phyloP scores from a whole-genome alignment of 2,888 invertebrate genomes.

The Erynnis tages region DNA sequence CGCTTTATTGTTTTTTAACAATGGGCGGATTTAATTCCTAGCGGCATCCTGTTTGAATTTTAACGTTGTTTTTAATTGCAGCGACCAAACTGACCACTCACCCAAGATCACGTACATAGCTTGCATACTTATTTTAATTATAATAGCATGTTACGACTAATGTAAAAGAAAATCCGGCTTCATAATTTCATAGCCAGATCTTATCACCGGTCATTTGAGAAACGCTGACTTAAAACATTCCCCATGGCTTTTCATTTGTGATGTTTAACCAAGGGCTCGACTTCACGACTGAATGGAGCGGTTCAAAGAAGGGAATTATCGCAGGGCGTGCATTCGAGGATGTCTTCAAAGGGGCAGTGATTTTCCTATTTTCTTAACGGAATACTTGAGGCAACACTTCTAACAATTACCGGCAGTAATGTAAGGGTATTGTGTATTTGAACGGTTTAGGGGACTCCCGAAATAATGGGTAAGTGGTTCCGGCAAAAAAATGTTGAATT shows the following conservation, averaged over 20 bases:
- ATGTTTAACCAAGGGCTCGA: conserved; percentile 79
- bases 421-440: conserved; percentile 17
- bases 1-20: too few relatives aligned
- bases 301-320: conserved; percentile 77
- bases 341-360: conserved; percentile 66
- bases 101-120: too few relatives aligned
- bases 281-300: conserved; percentile 78
- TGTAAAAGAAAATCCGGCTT: too few relatives aligned
- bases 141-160: too few relatives aligned
- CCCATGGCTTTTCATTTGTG: conserved; percentile 75
- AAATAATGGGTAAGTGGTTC: background rate
- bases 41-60: too few relatives aligned
- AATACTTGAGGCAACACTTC: conserved; percentile 25
- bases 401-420: conserved; percentile 20
- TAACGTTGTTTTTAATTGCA: too few relatives aligned
- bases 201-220: too few relatives aligned
- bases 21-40: too few relatives aligned
- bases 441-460: conserved; percentile 8
- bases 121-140: too few relatives aligned
- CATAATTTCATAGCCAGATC: too few relatives aligned
- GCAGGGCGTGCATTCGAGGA: conserved; percentile 68
- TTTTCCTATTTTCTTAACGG: conserved; percentile 65
- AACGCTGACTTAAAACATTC: conserved; percentile 78
- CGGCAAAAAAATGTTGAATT: too few relatives aligned
- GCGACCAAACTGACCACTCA: too few relatives aligned